Conservation (phyloP, 2,888 invertebrate genomes). For the Prosapia bicincta region DNA sequence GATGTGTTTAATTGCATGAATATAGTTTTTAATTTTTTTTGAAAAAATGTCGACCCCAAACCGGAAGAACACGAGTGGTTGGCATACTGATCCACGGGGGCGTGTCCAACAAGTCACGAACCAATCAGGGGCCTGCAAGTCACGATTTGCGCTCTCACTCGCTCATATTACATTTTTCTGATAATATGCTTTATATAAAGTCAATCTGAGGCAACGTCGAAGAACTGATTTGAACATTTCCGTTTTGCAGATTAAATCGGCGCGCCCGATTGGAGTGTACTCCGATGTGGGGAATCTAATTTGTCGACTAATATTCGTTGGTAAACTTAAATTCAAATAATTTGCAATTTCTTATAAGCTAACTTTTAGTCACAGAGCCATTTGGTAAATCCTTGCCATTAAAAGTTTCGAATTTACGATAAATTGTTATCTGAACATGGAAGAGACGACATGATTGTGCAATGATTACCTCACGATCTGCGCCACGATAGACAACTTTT, state of each 20-base stretch:
- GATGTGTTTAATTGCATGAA: background rate
- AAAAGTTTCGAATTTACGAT: too few relatives aligned
- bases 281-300: too few relatives aligned
- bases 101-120: slow-evolving; percentile 18
- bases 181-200: slow-evolving; percentile 18
- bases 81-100: slow-evolving; percentile 14
- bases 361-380: too few relatives aligned
- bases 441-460: too few relatives aligned
- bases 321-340: too few relatives aligned
- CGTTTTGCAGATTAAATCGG: background rate
- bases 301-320: too few relatives aligned
- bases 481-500: too few relatives aligned
- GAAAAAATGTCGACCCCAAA: background rate
- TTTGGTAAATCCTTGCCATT: too few relatives aligned
- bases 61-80: slow-evolving; percentile 21
- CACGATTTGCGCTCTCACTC: slow-evolving; percentile 23
- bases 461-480: too few relatives aligned
- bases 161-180: slow-evolving; percentile 15
- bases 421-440: too few relatives aligned
- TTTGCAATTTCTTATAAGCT: too few relatives aligned
- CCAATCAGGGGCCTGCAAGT: slow-evolving; percentile 18
- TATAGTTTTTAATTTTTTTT: background rate
- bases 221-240: background rate
- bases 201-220: background rate
- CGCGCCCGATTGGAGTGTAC: background rate